These are phyloP conservation scores for Philonicus albiceps DNA, from an alignment of 2,888 invertebrate species.

Conservation along the genomic window DNA sequence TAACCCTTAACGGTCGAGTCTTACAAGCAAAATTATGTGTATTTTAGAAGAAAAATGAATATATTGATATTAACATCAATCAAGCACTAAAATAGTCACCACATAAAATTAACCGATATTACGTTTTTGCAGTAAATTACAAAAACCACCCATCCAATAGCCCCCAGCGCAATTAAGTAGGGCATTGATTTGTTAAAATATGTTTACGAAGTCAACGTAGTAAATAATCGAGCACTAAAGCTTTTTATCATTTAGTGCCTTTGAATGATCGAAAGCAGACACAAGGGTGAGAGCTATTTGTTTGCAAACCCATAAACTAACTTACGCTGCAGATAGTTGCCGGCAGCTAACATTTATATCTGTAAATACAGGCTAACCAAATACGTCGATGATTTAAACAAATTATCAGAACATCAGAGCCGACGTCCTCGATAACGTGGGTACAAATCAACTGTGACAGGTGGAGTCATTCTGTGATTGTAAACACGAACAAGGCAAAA, in stretches of 20 bases:
- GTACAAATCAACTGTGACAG: slow-evolving; percentile 36
- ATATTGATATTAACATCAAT: no score
- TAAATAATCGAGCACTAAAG: slow-evolving; percentile 20
- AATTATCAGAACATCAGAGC: slow-evolving; percentile 35
- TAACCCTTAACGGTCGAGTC: no score
- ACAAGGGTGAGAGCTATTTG: not conserved
- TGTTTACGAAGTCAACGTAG: slow-evolving; percentile 18
- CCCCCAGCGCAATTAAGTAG: not conserved
- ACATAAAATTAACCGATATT: not conserved
- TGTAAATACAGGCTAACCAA: slow-evolving; percentile 32
- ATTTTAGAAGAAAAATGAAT: no score
- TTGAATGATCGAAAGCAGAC: not conserved
- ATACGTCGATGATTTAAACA: slow-evolving; percentile 30
- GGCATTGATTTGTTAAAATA: slow-evolving; percentile 36
- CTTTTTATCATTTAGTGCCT: slow-evolving; percentile 15
- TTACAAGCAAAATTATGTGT: no score
- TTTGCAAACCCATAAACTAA: slow-evolving; percentile 34
- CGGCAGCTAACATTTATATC: slow-evolving; percentile 25
- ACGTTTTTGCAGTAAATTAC: slow-evolving; percentile 1
- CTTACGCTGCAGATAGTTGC: slow-evolving; percentile 17
- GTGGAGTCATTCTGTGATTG: slow-evolving; percentile 27
- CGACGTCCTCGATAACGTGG: slow-evolving; percentile 25
- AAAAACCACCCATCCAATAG: not conserved
- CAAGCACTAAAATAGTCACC: not conserved
- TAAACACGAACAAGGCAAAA: slow-evolving; percentile 22